Evolutionary conservation across 2,797 vertebrate genomes (phyloP).

Genomic region (Vespertilio murinus): DNA sequence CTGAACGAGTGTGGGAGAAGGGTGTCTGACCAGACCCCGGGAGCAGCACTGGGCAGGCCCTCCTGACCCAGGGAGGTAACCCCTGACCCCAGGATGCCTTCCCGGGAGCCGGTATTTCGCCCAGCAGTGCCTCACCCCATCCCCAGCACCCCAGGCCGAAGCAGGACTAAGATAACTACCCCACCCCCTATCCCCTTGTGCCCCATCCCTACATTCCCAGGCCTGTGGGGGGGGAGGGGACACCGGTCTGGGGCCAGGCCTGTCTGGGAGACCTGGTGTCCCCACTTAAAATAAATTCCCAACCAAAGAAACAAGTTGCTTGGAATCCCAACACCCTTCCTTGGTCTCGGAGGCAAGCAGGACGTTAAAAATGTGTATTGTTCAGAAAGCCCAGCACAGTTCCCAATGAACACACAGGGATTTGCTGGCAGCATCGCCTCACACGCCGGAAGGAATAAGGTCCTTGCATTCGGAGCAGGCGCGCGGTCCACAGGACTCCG

Average conservation of each 20-base stretch:
- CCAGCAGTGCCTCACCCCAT: fast-evolving
- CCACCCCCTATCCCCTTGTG: background rate
- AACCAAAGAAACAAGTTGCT: background rate
- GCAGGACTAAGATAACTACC: background rate
- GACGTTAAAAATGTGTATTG: no score
- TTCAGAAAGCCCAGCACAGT: background rate
- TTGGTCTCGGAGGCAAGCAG: background rate
- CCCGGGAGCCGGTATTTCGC: background rate
- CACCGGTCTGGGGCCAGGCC: background rate
- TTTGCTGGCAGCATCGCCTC: background rate
- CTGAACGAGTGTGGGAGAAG: fast-evolving
- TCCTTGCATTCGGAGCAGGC: background rate
- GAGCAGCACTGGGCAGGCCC: background rate
- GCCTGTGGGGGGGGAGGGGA: background rate
- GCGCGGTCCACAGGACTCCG: background rate
- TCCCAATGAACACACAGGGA: background rate
- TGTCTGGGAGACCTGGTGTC: background rate
- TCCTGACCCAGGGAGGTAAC: background rate
- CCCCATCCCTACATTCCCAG: background rate
- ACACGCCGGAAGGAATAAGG: background rate
- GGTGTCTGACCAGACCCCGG: fast-evolving
- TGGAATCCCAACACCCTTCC: background rate
- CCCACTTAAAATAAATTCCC: background rate
- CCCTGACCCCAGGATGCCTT: background rate
- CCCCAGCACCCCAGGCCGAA: background rate